Evolutionary conservation across 2,113 vertebrate genomes (phyloP).

Genomic region (Lates calcarifer): DNA sequence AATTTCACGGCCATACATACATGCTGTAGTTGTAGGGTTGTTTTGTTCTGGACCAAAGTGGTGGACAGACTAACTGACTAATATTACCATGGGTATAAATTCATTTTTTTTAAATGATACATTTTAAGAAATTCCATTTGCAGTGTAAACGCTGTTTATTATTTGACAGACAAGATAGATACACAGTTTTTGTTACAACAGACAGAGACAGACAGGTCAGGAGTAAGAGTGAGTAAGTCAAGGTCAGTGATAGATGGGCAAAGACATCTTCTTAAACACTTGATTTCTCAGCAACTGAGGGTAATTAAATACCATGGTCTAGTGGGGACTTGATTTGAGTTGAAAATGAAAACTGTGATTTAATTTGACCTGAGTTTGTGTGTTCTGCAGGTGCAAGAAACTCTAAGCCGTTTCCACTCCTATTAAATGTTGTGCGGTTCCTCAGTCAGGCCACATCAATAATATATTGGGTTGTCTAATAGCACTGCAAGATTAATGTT

Average conservation of each 20-base stretch:
- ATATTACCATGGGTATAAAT: neutral
- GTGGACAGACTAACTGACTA: neutral
- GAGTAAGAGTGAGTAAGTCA: slow-evolving; percentile 21
- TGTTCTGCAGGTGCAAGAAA: slow-evolving; percentile 44
- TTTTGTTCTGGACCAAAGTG: neutral
- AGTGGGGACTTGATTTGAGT: slow-evolving; percentile 33
- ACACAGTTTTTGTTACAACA: neutral
- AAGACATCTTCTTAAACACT: slow-evolving; percentile 37
- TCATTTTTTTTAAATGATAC: no score
- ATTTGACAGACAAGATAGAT: neutral
- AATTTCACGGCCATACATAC: neutral
- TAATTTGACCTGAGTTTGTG: slow-evolving; percentile 48
- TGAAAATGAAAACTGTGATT: slow-evolving; percentile 53
- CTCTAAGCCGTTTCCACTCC: slow-evolving; percentile 40
- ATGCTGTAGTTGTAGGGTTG: neutral
- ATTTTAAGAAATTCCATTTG: neutral
- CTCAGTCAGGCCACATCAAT: slow-evolving; percentile 37
- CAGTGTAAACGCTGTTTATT: neutral
- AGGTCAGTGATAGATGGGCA: slow-evolving; percentile 25
- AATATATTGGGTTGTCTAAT: slow-evolving; percentile 48
- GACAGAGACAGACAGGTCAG: slow-evolving; percentile 22
- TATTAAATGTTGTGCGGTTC: slow-evolving; percentile 20
- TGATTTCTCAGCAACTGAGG: slow-evolving; percentile 40
- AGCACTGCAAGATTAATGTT: slow-evolving; percentile 60
- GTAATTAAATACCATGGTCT: slow-evolving; percentile 43